Evolutionary conservation across 2,888 invertebrate genomes (phyloP).

Genomic region (Cosmopolites sordidus): DNA sequence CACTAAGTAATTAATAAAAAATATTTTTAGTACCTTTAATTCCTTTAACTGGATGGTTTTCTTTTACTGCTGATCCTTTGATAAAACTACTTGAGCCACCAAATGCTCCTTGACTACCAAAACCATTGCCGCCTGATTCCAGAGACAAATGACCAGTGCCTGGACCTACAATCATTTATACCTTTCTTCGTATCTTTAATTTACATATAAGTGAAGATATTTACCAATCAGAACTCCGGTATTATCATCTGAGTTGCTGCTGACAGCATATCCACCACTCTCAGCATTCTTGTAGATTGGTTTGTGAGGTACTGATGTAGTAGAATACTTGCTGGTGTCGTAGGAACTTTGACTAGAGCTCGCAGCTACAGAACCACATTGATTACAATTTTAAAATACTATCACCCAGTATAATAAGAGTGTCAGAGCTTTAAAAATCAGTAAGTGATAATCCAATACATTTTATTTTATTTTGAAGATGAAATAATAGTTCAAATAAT

Average conservation of each 20-base stretch:
- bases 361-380: background rate
- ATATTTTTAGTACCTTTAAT: too few relatives aligned
- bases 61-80: slow-evolving; percentile 3
- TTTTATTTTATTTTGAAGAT: too few relatives aligned
- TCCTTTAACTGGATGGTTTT: background rate
- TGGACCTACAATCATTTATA: slow-evolving; percentile 16
- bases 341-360: background rate
- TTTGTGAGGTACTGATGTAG: slow-evolving; percentile 3
- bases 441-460: too few relatives aligned
- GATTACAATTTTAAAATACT: too few relatives aligned
- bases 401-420: too few relatives aligned
- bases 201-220: too few relatives aligned
- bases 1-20: too few relatives aligned
- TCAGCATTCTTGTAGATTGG: slow-evolving; percentile 17
- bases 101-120: slow-evolving; percentile 19
- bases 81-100: slow-evolving; percentile 12
- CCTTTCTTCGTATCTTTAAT: too few relatives aligned
- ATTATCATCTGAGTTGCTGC: slow-evolving; percentile 15
- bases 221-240: slow-evolving; percentile 17
- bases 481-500: too few relatives aligned
- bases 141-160: slow-evolving; percentile 23
- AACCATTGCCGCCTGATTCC: slow-evolving; percentile 13
- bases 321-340: background rate
- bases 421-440: too few relatives aligned
- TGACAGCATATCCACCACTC: slow-evolving; percentile 19